A percentile compares a stretch with the other conserved stretches of the same genome.
These are phyloP conservation scores for Takifugu bimaculatus DNA, from an alignment of 2,113 vertebrate genomes.

Conservation along the genomic window DNA sequence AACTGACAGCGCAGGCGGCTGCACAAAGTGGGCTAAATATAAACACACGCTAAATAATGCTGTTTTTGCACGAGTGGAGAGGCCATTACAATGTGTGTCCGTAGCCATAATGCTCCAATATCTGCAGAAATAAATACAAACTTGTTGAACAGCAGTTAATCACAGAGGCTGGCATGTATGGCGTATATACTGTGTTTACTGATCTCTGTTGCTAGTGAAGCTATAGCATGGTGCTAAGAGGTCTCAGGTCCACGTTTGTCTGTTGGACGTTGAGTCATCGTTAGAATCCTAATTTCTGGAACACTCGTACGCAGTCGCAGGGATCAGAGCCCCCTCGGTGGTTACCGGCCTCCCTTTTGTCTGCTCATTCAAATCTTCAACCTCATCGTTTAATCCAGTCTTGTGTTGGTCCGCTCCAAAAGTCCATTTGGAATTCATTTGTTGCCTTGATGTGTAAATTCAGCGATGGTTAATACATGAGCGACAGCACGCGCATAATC, in stretches of 20 bases:
- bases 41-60: no score
- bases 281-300: constrained; percentile 1
- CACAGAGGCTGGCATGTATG: no score
- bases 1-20: no score
- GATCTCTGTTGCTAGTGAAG: constrained; percentile 1
- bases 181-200: no score
- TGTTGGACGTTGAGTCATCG: constrained; percentile 1
- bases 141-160: no score
- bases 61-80: no score
- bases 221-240: constrained; percentile 3
- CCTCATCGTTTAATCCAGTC: constrained; percentile 72
- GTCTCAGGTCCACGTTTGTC: neutral
- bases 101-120: no score
- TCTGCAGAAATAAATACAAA: no score
- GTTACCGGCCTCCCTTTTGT: constrained; percentile 5
- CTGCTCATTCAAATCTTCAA: constrained; percentile 45
- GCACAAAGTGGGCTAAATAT: no score
- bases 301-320: constrained; percentile 26
- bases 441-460: constrained; percentile 77
- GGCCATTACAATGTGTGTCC: no score
- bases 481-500: constrained; percentile 63
- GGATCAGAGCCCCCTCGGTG: constrained; percentile 11
- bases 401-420: constrained; percentile 66
- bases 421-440: constrained; percentile 71
- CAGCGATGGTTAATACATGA: constrained; percentile 74